These are phyloP conservation scores for Petroica traversi DNA, from an alignment of 2,113 vertebrate genomes.

Conservation along the genomic window DNA sequence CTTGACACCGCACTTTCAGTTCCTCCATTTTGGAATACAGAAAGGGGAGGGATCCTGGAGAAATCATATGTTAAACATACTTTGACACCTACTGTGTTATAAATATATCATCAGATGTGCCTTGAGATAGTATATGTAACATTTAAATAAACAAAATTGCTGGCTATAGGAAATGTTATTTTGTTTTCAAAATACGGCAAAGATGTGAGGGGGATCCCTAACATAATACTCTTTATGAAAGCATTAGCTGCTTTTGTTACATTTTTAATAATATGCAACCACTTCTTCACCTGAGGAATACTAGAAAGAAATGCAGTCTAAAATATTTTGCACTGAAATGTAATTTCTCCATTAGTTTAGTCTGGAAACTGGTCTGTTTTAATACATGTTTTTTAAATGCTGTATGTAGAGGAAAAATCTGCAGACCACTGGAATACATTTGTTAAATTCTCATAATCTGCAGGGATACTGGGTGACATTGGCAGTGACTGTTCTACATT, in stretches of 20 bases:
- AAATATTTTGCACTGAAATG: conserved; percentile 98
- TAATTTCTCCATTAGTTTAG: conserved; percentile 91
- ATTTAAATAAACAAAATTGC: conserved; percentile 89
- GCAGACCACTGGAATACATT: conserved; percentile 82
- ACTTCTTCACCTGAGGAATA: conserved; percentile 93
- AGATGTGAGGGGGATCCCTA: conserved; percentile 82
- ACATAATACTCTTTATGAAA: conserved; percentile 89
- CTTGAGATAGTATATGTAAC: conserved; percentile 98
- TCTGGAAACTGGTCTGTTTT: conserved; percentile 94
- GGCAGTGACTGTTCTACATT: conserved; percentile 91
- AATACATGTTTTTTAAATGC: conserved; percentile 84
- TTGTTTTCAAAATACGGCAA: conserved; percentile 86
- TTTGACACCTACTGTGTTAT: conserved; percentile 90
- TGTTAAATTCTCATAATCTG: conserved; percentile 83
- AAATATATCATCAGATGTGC: conserved; percentile 98
- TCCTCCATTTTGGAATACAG: conserved; percentile 88
- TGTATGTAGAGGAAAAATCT: conserved; percentile 82
- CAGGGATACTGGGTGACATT: conserved; percentile 88
- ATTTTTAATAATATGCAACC: conserved; percentile 99
- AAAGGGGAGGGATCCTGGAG: conserved; percentile 86
- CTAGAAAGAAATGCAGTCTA: conserved; percentile 90
- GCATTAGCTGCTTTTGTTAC: conserved; percentile 98
- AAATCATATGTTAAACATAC: conserved; percentile 83
- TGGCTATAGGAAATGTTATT: conserved; percentile 93
- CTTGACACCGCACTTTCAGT: conserved; percentile 91